These are phyloP conservation scores for Drosophila monieri DNA, from an alignment of 2,888 invertebrate species.

Conservation along the genomic window DNA sequence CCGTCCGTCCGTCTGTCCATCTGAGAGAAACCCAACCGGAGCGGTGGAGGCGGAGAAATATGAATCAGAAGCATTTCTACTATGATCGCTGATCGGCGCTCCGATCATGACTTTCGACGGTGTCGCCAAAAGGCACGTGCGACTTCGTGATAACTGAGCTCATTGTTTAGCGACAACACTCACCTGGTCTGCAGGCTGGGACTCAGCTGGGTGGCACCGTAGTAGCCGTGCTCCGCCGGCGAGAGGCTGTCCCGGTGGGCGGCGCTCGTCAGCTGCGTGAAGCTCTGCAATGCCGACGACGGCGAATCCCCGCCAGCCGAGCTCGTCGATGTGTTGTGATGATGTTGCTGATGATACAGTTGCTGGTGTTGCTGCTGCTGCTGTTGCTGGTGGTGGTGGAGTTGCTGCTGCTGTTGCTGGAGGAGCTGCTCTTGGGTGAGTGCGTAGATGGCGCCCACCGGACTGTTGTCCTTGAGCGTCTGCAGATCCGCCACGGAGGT, in stretches of 20 bases:
- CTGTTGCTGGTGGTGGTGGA: constrained; percentile 52
- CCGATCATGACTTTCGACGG: constrained; percentile 71
- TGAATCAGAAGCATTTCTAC: constrained; percentile 62
- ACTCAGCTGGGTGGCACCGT: constrained; percentile 74
- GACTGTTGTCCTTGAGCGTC: constrained; percentile 76
- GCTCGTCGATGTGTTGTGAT: constrained; percentile 79
- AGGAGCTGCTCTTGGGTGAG: constrained; percentile 63
- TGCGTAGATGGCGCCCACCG: constrained; percentile 59
- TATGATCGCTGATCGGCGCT: constrained; percentile 43
- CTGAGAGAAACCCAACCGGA: constrained; percentile 43
- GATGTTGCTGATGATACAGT: constrained; percentile 65
- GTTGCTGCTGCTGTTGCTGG: constrained; percentile 57
- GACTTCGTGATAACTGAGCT: constrained; percentile 64
- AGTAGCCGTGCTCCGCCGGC: constrained; percentile 80
- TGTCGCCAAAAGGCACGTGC: constrained; percentile 75
- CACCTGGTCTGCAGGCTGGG: constrained; percentile 80
- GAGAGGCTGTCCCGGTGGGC: constrained; percentile 80
- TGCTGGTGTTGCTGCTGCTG: constrained; percentile 57
- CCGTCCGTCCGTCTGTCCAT: neutral
- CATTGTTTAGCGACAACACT: constrained; percentile 57
- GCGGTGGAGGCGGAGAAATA: constrained; percentile 36
- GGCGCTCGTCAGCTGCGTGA: constrained; percentile 82
- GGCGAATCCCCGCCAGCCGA: constrained; percentile 82
- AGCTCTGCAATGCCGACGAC: constrained; percentile 81
- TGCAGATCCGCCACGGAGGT: constrained; percentile 81